Conservation (phyloP, 1,140 invertebrate genomes). For the Temnothorax nylanderi region DNA sequence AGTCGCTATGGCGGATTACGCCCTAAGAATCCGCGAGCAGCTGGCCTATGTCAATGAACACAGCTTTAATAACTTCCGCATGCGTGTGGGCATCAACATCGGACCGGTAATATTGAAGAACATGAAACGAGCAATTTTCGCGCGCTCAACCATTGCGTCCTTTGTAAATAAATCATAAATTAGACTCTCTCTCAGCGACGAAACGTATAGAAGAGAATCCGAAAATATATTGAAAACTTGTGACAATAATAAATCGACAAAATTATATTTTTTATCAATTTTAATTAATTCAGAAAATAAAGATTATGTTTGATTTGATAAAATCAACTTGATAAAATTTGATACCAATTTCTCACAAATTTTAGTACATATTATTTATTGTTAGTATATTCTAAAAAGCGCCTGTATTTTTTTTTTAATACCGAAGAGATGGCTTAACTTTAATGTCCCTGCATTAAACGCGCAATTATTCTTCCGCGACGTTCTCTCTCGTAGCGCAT, state of each 20-base stretch:
- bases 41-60: slow-evolving; percentile 97
- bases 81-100: slow-evolving; percentile 97
- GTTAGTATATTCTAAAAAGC: neutral
- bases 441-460: neutral
- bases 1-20: slow-evolving; percentile 96
- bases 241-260: neutral
- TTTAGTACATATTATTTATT: neutral
- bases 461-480: neutral
- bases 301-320: neutral
- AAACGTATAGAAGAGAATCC: neutral
- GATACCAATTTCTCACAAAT: neutral
- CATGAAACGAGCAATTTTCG: slow-evolving; percentile 10
- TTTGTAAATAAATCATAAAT: neutral
- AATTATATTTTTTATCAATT: neutral
- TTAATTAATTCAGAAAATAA: neutral
- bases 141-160: neutral
- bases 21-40: slow-evolving; percentile 94
- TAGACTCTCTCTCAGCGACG: no score
- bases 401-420: neutral
- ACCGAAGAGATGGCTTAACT: neutral
- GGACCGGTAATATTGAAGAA: slow-evolving; percentile 88
- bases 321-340: neutral
- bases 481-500: neutral
- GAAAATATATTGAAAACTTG: neutral
- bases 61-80: slow-evolving; percentile 98